Evolutionary conservation across 2,888 invertebrate species (phyloP).

Genomic region (Leptinotarsa haldemani): DNA sequence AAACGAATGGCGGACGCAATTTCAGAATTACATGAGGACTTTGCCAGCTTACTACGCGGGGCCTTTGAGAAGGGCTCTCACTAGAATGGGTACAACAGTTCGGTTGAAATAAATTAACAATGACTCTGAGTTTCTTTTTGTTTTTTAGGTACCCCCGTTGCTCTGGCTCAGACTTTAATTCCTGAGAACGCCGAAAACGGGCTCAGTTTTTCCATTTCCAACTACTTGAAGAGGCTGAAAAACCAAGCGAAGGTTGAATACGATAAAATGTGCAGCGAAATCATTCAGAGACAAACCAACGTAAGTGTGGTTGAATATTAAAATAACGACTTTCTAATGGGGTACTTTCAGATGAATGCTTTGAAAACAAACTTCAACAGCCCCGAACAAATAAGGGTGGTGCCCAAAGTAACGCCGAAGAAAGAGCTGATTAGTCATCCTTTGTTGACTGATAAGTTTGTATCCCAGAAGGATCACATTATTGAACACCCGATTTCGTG

Average conservation of each 20-base stretch:
- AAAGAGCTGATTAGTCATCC: slow-evolving; percentile 88
- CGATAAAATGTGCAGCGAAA: slow-evolving; percentile 86
- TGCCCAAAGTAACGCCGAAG: slow-evolving; percentile 72
- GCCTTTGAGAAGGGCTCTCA: slow-evolving; percentile 89
- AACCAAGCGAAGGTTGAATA: slow-evolving; percentile 93
- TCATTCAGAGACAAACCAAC: slow-evolving; percentile 72
- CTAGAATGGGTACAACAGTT: slow-evolving; percentile 78
- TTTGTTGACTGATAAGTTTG: slow-evolving; percentile 83
- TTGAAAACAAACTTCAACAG: slow-evolving; percentile 52
- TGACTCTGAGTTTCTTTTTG: not conserved
- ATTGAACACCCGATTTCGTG: slow-evolving; percentile 84
- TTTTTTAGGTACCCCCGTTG: slow-evolving; percentile 74
- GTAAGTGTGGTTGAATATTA: slow-evolving; percentile 51
- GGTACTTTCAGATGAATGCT: slow-evolving; percentile 47
- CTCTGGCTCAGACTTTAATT: slow-evolving; percentile 83
- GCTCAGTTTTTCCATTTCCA: slow-evolving; percentile 91
- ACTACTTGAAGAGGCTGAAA: slow-evolving; percentile 95
- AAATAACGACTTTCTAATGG: slow-evolving; percentile 36
- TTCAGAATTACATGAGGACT: slow-evolving; percentile 94
- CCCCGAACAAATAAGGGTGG: slow-evolving; percentile 66
- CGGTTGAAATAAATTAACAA: not conserved
- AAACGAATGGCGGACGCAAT: slow-evolving; percentile 91
- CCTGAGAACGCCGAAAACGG: slow-evolving; percentile 94
- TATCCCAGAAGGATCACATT: slow-evolving; percentile 84
- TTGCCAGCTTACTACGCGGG: slow-evolving; percentile 96